Conservation (phyloP, 2,888 invertebrate genomes). For the Diploptera punctata region DNA sequence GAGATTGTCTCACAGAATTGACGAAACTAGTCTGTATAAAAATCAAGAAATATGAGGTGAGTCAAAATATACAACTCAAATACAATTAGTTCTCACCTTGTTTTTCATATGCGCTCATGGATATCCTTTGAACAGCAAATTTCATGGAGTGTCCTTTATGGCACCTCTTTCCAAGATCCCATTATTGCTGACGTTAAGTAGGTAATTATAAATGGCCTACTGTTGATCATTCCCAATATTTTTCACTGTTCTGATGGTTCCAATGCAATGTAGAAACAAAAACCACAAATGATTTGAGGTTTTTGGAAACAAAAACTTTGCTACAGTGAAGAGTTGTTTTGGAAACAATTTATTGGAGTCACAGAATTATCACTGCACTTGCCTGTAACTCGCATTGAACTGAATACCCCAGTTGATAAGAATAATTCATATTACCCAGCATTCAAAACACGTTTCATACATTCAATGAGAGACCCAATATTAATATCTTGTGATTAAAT, state of each 20-base stretch:
- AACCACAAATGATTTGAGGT: no score
- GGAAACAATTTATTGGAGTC: not conserved
- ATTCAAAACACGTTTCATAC: not conserved
- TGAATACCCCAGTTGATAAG: not conserved
- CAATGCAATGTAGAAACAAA: not conserved
- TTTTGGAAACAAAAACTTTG: not conserved
- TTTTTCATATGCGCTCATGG: no score
- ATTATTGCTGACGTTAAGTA: not conserved
- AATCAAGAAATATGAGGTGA: no score
- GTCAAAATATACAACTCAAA: no score
- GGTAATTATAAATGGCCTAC: not conserved
- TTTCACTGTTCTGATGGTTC: not conserved
- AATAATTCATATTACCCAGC: not conserved
- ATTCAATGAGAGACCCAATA: not conserved
- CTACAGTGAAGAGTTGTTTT: not conserved
- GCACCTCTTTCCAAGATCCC: not conserved
- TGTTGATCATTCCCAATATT: not conserved
- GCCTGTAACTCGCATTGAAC: not conserved
- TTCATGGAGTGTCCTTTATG: no score
- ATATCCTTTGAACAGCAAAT: no score
- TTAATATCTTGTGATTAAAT: not conserved
- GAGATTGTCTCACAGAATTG: no score
- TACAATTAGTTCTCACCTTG: no score
- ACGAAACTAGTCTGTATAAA: no score
- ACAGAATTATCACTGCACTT: not conserved